Evolutionary conservation across 2,888 invertebrate genomes (phyloP).

Genomic region (Megamerina dolium): DNA sequence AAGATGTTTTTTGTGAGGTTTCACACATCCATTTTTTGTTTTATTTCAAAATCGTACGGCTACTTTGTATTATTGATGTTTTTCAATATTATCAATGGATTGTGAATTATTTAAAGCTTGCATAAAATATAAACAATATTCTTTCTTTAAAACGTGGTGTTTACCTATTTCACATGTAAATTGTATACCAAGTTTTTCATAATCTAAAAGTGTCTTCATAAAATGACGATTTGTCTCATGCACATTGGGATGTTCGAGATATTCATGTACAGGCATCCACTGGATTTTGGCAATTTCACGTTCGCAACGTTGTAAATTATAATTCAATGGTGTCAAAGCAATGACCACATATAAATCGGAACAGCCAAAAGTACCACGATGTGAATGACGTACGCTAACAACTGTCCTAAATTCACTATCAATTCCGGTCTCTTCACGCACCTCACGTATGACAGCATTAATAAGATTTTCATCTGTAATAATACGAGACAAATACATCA

Average conservation of each 20-base stretch:
- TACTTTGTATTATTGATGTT: too few relatives aligned
- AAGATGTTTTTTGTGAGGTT: too few relatives aligned
- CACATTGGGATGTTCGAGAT: conserved; percentile 63
- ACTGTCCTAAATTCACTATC: conserved; percentile 68
- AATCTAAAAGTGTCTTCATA: conserved; percentile 61
- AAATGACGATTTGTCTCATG: conserved; percentile 66
- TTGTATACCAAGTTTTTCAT: conserved; percentile 57
- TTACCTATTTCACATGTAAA: conserved; percentile 54
- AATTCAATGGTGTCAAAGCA: conserved; percentile 60
- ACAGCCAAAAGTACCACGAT: conserved; percentile 69
- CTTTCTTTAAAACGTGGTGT: conserved; percentile 41
- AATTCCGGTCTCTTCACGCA: conserved; percentile 85
- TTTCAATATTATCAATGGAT: too few relatives aligned
- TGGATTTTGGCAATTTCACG: conserved; percentile 70
- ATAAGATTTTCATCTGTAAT: conserved; percentile 73
- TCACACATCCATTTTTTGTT: too few relatives aligned
- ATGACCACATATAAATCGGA: conserved; percentile 84
- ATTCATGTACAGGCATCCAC: conserved; percentile 80
- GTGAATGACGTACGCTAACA: conserved; percentile 71
- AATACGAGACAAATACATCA: neutral
- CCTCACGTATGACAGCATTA: conserved; percentile 78
- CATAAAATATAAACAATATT: conserved; percentile 42
- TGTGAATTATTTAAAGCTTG: too few relatives aligned
- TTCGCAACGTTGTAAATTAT: conserved; percentile 62
- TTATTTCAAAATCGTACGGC: too few relatives aligned